Evolutionary conservation across 2,113 vertebrate genomes (phyloP).

Genomic region (Thermophis baileyi): DNA sequence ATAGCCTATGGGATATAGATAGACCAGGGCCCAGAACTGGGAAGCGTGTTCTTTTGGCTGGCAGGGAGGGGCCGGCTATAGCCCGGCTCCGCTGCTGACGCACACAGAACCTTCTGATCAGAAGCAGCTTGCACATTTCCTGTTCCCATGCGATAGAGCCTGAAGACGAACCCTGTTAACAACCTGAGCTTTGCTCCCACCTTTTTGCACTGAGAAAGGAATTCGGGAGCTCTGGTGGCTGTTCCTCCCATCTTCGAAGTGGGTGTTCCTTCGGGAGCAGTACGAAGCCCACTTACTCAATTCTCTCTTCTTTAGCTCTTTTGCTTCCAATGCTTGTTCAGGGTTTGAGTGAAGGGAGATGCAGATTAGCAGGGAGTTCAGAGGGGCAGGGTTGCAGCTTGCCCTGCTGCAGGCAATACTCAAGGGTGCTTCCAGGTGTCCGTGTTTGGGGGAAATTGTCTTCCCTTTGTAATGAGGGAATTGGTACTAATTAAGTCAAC

Average conservation of each 20-base stretch:
- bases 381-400: background rate
- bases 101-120: slow-evolving; percentile 17
- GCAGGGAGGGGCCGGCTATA: slow-evolving; percentile 7
- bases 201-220: background rate
- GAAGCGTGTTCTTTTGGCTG: slow-evolving; percentile 8
- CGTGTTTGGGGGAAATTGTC: background rate
- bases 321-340: too few species aligned
- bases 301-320: background rate
- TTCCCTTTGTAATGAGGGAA: background rate
- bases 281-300: background rate
- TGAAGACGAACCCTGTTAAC: background rate
- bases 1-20: slow-evolving; percentile 25
- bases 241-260: background rate
- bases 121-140: background rate
- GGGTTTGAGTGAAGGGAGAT: background rate
- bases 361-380: background rate
- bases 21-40: slow-evolving; percentile 2
- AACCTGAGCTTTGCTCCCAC: background rate
- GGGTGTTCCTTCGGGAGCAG: background rate
- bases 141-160: background rate
- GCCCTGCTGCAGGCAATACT: background rate
- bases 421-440: background rate
- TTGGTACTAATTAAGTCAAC: background rate
- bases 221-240: background rate
- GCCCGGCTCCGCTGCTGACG: slow-evolving; percentile 11